These are phyloP conservation scores for Bryconaethiops microstoma DNA, from an alignment of 2,797 vertebrate species.

Conservation along the genomic window DNA sequence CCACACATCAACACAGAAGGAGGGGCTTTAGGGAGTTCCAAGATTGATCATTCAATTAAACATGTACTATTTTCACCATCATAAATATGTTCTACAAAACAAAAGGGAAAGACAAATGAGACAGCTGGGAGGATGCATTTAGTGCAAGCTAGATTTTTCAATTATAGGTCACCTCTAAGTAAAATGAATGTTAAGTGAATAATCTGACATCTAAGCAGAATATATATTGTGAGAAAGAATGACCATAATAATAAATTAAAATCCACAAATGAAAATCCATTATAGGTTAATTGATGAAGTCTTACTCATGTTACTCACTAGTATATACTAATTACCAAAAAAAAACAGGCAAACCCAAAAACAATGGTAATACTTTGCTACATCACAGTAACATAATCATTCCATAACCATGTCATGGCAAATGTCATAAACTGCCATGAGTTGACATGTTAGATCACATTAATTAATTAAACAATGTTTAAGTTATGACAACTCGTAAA, in stretches of 20 bases:
- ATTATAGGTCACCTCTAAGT: neutral
- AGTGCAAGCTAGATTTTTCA: neutral
- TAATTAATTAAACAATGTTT: no score
- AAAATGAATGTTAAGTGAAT: slow-evolving; percentile 21
- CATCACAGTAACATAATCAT: no score
- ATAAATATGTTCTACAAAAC: slow-evolving; percentile 26
- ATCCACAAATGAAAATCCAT: neutral
- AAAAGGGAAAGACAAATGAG: slow-evolving; percentile 16
- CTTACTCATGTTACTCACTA: neutral
- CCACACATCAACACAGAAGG: slow-evolving; percentile 21
- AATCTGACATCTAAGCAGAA: neutral
- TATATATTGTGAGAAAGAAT: neutral
- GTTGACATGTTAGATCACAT: no score
- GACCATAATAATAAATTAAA: neutral
- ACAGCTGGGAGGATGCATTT: neutral
- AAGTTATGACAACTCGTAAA: no score
- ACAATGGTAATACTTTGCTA: no score
- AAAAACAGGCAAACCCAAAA: no score
- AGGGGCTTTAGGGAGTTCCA: slow-evolving; percentile 5
- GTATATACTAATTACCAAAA: no score
- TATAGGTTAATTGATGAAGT: neutral
- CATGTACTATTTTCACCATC: slow-evolving; percentile 12
- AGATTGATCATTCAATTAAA: slow-evolving; percentile 32
- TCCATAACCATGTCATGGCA: no score
- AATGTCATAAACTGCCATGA: no score